A percentile compares a stretch with the other conserved stretches of the same genome.
These are phyloP conservation scores for Carcharodon carcharias DNA, from an alignment of 2,797 vertebrate genomes.

Conservation along the genomic window DNA sequence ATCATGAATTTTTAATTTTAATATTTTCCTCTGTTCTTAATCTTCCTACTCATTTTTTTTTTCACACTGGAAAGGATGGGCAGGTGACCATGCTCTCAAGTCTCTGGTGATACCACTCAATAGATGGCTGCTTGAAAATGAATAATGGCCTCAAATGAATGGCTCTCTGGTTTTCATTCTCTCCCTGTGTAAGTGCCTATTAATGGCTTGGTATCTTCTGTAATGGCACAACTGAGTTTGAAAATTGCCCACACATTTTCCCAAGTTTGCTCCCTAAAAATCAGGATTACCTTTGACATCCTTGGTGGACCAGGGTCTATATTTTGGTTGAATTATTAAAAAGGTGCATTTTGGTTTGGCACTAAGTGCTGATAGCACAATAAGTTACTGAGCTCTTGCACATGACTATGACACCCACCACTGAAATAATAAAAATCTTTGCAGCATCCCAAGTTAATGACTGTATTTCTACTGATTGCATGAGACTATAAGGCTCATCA, in stretches of 20 bases:
- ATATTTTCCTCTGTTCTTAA: neutral
- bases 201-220: neutral
- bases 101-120: too few relatives aligned
- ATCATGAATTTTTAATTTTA: neutral
- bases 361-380: neutral
- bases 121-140: neutral
- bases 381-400: neutral
- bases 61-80: neutral
- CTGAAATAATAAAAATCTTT: neutral
- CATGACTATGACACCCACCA: neutral
- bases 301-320: neutral
- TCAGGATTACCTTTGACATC: neutral
- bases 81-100: neutral
- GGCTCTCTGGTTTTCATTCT: neutral
- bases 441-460: neutral
- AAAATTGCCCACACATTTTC: neutral
- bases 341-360: neutral
- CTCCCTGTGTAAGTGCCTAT: neutral
- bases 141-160: neutral
- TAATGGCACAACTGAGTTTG: neutral
- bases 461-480: neutral
- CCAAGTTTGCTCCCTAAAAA: too few relatives aligned
- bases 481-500: neutral
- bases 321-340: conserved; percentile 1
- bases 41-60: neutral